Evolutionary conservation across 2,888 invertebrate species (phyloP).

Genomic region (Dolomedes plantarius): DNA sequence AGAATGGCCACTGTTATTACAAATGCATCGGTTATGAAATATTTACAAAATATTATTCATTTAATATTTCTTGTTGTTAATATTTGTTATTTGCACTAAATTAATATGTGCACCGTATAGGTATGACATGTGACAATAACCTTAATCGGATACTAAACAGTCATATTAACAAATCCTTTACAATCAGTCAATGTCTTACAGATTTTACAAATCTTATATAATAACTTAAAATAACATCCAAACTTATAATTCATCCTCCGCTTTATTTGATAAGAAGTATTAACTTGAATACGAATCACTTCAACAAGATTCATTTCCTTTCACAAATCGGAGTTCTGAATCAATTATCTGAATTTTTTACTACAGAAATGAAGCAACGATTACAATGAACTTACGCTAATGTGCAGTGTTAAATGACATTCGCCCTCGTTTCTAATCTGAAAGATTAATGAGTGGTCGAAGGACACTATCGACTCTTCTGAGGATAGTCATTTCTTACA

Average conservation of each 20-base stretch:
- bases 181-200: too few relatives aligned
- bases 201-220: too few relatives aligned
- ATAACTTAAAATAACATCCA: neutral
- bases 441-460: slow-evolving; percentile 40
- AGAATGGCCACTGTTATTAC: too few relatives aligned
- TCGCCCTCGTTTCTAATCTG: slow-evolving; percentile 45
- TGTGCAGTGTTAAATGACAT: slow-evolving; percentile 44
- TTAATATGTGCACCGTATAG: too few relatives aligned
- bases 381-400: slow-evolving; percentile 40
- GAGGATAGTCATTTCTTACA: neutral
- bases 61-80: too few relatives aligned
- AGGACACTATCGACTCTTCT: slow-evolving; percentile 19
- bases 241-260: neutral
- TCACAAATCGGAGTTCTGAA: slow-evolving; percentile 22
- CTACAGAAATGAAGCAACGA: slow-evolving; percentile 32
- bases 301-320: slow-evolving; percentile 12
- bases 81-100: too few relatives aligned
- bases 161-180: too few relatives aligned
- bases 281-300: slow-evolving; percentile 4
- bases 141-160: too few relatives aligned
- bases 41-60: too few relatives aligned
- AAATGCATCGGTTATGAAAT: too few relatives aligned
- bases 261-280: neutral
- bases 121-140: too few relatives aligned
- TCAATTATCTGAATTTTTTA: slow-evolving; percentile 54